Conservation (phyloP, 2,113 vertebrate species). For the Struthio camelus region DNA sequence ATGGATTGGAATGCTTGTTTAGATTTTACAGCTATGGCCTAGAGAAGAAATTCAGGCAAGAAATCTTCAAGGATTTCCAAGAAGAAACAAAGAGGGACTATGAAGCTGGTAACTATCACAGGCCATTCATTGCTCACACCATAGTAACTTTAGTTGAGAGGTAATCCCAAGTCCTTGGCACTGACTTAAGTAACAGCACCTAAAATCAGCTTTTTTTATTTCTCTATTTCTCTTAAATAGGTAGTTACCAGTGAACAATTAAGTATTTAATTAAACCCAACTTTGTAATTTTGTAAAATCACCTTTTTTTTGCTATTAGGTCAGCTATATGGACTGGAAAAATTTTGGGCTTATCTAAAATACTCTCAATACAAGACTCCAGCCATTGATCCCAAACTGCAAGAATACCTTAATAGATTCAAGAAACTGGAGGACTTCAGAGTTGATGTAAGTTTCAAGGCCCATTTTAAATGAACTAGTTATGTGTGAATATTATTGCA, state of each 20-base stretch:
- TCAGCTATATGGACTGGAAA: slow-evolving; percentile 96
- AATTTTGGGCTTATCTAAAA: slow-evolving; percentile 98
- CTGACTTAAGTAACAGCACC: not conserved
- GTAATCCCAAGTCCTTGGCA: not conserved
- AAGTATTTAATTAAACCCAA: not conserved
- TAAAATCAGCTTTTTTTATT: not conserved
- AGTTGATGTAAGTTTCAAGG: slow-evolving; percentile 85
- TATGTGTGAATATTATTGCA: not conserved
- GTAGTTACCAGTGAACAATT: not conserved
- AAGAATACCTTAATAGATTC: slow-evolving; percentile 89
- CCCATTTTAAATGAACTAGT: not conserved
- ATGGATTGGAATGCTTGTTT: slow-evolving; percentile 97
- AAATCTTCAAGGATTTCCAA: slow-evolving; percentile 96
- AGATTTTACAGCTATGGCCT: slow-evolving; percentile 97
- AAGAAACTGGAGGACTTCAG: slow-evolving; percentile 96
- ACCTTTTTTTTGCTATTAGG: slow-evolving; percentile 76
- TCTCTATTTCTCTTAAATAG: not conserved
- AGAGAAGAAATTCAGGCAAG: slow-evolving; percentile 92
- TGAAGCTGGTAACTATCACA: slow-evolving; percentile 87
- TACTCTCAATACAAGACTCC: slow-evolving; percentile 88
- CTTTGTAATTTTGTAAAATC: not conserved
- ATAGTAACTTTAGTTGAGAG: not conserved
- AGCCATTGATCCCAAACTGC: slow-evolving; percentile 86
- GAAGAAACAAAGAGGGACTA: slow-evolving; percentile 94
- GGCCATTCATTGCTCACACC: not conserved